These are phyloP conservation scores for Heliconius himera DNA, from an alignment of 1,140 invertebrate genomes.

Conservation along the genomic window DNA sequence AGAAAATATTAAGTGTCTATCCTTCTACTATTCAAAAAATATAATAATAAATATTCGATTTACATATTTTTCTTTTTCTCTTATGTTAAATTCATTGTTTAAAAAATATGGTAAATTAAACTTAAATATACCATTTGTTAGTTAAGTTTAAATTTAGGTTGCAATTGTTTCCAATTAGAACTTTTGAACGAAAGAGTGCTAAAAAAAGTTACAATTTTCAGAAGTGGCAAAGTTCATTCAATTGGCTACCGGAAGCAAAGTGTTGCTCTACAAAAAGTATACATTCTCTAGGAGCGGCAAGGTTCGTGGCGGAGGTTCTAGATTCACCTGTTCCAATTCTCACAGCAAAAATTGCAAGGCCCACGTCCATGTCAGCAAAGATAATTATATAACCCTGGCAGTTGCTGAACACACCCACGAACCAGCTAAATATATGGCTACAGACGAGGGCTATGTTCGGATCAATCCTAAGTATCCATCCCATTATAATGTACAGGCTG, in stretches of 20 bases:
- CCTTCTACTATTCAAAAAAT: background rate
- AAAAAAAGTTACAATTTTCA: conserved; percentile 20
- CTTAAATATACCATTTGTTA: background rate
- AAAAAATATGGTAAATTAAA: background rate
- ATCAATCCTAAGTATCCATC: conserved; percentile 38
- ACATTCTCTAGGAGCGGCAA: conserved; percentile 44
- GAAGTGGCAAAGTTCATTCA: conserved; percentile 46
- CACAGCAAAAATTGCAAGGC: conserved; percentile 44
- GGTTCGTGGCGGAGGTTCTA: conserved; percentile 39
- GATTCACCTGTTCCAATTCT: conserved; percentile 42
- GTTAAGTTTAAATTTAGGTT: background rate
- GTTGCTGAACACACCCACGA: conserved; percentile 45
- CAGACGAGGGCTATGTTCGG: conserved; percentile 39
- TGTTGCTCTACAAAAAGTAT: conserved; percentile 48
- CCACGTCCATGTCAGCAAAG: conserved; percentile 41
- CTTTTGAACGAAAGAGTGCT: background rate
- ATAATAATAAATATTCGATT: background rate
- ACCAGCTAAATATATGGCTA: conserved; percentile 41
- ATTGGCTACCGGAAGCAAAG: conserved; percentile 40
- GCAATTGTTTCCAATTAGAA: background rate
- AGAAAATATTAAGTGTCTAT: no score
- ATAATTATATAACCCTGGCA: conserved; percentile 38
- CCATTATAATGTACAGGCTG: conserved; percentile 39
- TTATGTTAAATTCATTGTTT: background rate
- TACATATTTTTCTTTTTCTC: background rate